phyloP scores from a whole-genome alignment of 2,797 vertebrate species.

The Melanotaenia pygmaea region DNA sequence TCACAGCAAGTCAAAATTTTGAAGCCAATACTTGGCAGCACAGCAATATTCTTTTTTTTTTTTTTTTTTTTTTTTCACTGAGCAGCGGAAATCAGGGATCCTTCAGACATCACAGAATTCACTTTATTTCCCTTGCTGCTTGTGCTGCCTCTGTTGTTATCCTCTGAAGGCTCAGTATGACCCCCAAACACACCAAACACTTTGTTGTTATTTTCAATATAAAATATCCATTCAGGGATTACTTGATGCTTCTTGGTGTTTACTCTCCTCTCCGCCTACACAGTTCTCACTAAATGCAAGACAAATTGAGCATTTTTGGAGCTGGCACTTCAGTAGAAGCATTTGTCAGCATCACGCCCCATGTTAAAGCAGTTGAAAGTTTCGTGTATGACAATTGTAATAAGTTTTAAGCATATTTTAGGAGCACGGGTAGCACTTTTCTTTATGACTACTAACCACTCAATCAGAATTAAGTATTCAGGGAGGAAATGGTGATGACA shows the following conservation, averaged over 20 bases:
- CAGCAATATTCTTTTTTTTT: constrained; percentile 60
- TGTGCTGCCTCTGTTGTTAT: constrained; percentile 79
- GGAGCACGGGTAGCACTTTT: constrained; percentile 15
- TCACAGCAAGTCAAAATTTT: constrained; percentile 82
- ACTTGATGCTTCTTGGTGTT: constrained; percentile 77
- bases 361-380: constrained; percentile 59
- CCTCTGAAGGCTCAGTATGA: constrained; percentile 79
- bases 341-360: constrained; percentile 61
- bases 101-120: constrained; percentile 81
- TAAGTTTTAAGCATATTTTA: constrained; percentile 55
- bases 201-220: constrained; percentile 82
- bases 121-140: constrained; percentile 79
- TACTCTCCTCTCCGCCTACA: constrained; percentile 72
- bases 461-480: constrained; percentile 29
- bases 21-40: constrained; percentile 82
- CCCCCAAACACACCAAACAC: constrained; percentile 72
- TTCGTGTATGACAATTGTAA: constrained; percentile 46
- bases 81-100: constrained; percentile 79
- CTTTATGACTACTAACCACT: constrained; percentile 29
- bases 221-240: constrained; percentile 81
- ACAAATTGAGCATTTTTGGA: constrained; percentile 75
- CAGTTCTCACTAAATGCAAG: constrained; percentile 71
- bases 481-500: constrained; percentile 23
- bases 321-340: constrained; percentile 71
- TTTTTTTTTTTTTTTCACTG: constrained; percentile 60